A percentile compares a stretch with the other conserved stretches of the same genome.
Evolutionary conservation across 2,797 vertebrate genomes (phyloP).

Genomic region (Champsocephalus esox): DNA sequence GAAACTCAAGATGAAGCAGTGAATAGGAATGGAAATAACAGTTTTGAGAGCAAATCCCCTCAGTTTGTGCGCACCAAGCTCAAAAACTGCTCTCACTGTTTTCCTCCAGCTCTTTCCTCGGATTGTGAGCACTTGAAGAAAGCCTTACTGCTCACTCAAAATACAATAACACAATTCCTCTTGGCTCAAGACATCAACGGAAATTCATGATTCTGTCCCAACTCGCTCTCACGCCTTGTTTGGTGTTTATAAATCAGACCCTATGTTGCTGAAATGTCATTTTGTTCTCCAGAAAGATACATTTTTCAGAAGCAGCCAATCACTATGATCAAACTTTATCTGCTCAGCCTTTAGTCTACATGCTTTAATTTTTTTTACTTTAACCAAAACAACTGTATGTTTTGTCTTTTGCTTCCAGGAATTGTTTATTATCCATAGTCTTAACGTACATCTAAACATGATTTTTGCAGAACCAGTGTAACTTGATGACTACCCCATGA

Average conservation of each 20-base stretch:
- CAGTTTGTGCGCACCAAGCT: not conserved
- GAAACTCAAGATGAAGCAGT: not conserved
- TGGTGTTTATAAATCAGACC: slow-evolving; percentile 5
- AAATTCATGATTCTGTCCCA: slow-evolving; percentile 1
- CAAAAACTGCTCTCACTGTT: not conserved
- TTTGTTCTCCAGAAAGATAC: not conserved
- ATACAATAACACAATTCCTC: slow-evolving; percentile 7
- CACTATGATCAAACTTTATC: not conserved
- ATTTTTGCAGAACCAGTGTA: not conserved
- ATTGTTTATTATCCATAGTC: not conserved
- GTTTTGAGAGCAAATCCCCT: slow-evolving; percentile 7
- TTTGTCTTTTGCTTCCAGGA: not conserved
- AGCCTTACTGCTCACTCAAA: not conserved
- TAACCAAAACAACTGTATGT: not conserved
- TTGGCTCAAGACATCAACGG: not conserved
- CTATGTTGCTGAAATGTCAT: not conserved
- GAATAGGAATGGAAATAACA: not conserved
- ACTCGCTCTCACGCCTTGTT: slow-evolving; percentile 1
- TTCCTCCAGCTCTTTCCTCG: slow-evolving; percentile 26
- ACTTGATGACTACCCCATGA: not conserved
- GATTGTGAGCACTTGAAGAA: not conserved
- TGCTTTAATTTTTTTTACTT: not conserved
- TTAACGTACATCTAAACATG: not conserved
- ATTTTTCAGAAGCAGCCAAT: not conserved
- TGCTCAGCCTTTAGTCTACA: not conserved